These are phyloP conservation scores for Callaeas wilsoni DNA, from an alignment of 2,113 vertebrate genomes.

Conservation along the genomic window DNA sequence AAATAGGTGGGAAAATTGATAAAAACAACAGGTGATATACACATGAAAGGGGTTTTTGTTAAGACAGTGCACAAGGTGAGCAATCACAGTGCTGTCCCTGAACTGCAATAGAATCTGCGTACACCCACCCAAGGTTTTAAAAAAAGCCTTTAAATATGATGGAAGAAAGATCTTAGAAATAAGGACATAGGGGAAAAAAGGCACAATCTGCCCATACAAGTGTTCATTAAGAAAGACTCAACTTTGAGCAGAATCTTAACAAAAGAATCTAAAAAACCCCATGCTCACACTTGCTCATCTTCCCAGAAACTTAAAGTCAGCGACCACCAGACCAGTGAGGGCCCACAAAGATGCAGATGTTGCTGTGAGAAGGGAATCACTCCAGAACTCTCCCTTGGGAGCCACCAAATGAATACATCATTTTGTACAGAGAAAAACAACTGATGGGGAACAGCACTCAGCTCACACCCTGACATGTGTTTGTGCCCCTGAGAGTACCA, in stretches of 20 bases:
- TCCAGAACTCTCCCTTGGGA: neutral
- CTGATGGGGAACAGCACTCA: neutral
- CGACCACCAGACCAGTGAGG: neutral
- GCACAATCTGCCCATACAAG: neutral
- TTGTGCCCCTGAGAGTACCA: neutral
- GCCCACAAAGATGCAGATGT: neutral
- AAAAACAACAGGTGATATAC: neutral
- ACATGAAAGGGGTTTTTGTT: neutral
- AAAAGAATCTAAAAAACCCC: neutral
- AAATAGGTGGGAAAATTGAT: neutral
- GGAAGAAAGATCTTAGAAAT: neutral
- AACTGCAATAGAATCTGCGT: neutral
- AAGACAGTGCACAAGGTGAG: neutral
- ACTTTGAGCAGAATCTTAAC: neutral
- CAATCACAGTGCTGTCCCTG: neutral
- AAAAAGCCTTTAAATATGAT: neutral
- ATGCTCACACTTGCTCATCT: neutral
- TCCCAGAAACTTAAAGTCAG: neutral
- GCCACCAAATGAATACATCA: neutral
- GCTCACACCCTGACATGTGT: neutral
- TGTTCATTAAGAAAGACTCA: neutral
- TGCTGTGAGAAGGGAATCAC: neutral
- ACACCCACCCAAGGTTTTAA: neutral
- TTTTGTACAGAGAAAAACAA: neutral
- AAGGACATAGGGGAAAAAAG: neutral